Base-by-base conservation (phyloP, 2,888 invertebrate species). In the Morpho deidamia region DNA sequence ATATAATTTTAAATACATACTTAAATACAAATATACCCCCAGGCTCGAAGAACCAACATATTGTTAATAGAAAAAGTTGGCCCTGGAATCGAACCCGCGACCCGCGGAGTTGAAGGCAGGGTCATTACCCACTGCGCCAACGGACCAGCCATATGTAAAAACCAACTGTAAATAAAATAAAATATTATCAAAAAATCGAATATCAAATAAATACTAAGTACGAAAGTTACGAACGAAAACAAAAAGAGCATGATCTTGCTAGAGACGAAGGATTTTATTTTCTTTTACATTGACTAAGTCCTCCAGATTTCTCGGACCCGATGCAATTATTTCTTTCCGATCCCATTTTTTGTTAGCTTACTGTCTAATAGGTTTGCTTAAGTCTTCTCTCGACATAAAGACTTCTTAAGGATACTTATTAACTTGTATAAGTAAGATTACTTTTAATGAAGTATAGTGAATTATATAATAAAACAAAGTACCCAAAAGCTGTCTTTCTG, bases 361-460 rank as follows among this genome's bases (percentile, higher is more conserved):
- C 67, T 76, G 76, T 81, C 79, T 77, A 69, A 73, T 70, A 69
- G 67, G 68, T 63, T 69, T 62, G 64, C 75, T 77, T 74, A 75
- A 71, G 73, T 73, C 69, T 69, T 66, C 59, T 67, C 72, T 68
- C 79, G 83, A 83, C 83, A 73, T 80, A 79, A 83, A 85, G 81
- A 68, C 82, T 83, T 74, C 84, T 81, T 77, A 81, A 68, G 75
- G 77, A 80, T 82, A 79, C 82, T 82, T 83, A 82, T 80, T 81
- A 81, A 76, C 72, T 77, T 76, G 74, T 76, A 76, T 76, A 76
- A 81, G 78, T 82, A 83, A 84, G 78, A 67, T 67, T 65, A 61
- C 61, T 66, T 61, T 65, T 71, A 71, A 69, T 68, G 67, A 71
- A 67, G 61, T 43, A 56, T 53, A 55, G 44, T 51, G 56, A 62